Percentiles rank a stretch among this genome's conserved stretches.
These are phyloP conservation scores for Vombatus ursinus DNA, from an alignment of 2,113 vertebrate genomes.

Conservation along the genomic window DNA sequence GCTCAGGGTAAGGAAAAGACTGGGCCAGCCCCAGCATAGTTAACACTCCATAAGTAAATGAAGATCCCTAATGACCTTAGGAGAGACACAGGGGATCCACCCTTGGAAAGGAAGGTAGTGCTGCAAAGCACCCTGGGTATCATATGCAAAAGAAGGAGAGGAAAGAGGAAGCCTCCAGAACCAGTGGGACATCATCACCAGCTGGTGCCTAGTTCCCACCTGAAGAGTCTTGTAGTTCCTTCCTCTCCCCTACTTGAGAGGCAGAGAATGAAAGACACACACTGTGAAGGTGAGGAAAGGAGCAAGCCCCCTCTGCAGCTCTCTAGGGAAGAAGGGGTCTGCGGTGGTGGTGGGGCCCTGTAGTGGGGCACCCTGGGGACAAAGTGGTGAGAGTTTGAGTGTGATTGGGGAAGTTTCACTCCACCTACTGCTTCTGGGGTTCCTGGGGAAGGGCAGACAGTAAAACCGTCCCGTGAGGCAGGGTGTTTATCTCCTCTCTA, in stretches of 20 bases:
- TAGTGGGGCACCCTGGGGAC: background rate
- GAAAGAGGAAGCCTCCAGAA: conserved; percentile 38
- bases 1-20: background rate
- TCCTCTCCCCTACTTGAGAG: conserved; percentile 9
- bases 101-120: conserved; percentile 48
- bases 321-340: background rate
- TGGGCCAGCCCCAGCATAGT: conserved; percentile 3
- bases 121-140: conserved; percentile 49
- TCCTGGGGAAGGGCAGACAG: background rate
- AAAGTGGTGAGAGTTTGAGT: background rate
- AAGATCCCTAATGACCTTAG: conserved; percentile 57
- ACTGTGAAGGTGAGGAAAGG: background rate
- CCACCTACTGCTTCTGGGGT: background rate
- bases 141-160: conserved; percentile 67
- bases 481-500: too few species aligned
- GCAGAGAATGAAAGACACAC: background rate
- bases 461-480: background rate
- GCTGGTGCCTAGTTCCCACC: conserved; percentile 26
- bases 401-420: background rate
- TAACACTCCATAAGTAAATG: conserved; percentile 41
- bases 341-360: background rate
- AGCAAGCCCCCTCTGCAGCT: background rate
- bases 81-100: conserved; percentile 53
- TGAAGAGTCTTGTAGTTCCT: conserved; percentile 17
- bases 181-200: conserved; percentile 57